Evolutionary conservation across 2,888 invertebrate genomes (phyloP).

Genomic region (Thymelicus sylvestris): DNA sequence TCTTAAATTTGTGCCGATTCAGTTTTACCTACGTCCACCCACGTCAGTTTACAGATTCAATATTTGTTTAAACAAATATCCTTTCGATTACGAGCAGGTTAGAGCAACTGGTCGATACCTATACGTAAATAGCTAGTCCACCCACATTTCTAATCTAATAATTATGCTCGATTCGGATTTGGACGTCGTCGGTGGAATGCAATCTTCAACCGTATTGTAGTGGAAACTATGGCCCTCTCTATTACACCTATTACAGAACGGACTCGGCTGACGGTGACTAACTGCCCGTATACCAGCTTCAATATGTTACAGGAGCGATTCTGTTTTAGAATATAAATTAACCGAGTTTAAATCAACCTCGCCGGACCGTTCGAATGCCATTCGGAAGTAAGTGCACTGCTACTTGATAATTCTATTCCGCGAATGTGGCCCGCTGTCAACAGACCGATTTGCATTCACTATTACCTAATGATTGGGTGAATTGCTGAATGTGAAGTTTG

Average conservation of each 20-base stretch:
- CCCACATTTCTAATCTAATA: constrained; percentile 72
- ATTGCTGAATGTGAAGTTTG: constrained; percentile 21
- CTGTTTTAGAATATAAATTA: constrained; percentile 58
- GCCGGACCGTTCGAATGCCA: constrained; percentile 40
- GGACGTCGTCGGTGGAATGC: constrained; percentile 50
- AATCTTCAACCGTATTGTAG: constrained; percentile 56
- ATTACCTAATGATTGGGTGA: constrained; percentile 35
- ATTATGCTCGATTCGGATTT: constrained; percentile 58
- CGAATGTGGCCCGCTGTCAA: constrained; percentile 44
- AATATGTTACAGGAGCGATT: constrained; percentile 51
- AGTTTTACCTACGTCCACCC: constrained; percentile 16
- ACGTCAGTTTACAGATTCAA: constrained; percentile 21
- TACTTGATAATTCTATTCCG: constrained; percentile 49
- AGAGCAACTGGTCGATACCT: constrained; percentile 58
- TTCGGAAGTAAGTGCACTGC: constrained; percentile 42
- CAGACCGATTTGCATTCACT: constrained; percentile 35
- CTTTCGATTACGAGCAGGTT: constrained; percentile 46
- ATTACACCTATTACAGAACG: constrained; percentile 55
- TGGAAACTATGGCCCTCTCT: constrained; percentile 13
- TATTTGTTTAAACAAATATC: constrained; percentile 40
- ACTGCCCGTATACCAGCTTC: constrained; percentile 51
- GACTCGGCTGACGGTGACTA: constrained; percentile 57
- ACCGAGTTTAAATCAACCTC: constrained; percentile 46
- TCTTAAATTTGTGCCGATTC: constrained; percentile 25
- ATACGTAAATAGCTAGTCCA: constrained; percentile 65